A percentile compares a stretch with the other conserved stretches of the same genome.
These are phyloP conservation scores for Fulmarus glacialis DNA, from an alignment of 2,113 vertebrate species.

Conservation along the genomic window DNA sequence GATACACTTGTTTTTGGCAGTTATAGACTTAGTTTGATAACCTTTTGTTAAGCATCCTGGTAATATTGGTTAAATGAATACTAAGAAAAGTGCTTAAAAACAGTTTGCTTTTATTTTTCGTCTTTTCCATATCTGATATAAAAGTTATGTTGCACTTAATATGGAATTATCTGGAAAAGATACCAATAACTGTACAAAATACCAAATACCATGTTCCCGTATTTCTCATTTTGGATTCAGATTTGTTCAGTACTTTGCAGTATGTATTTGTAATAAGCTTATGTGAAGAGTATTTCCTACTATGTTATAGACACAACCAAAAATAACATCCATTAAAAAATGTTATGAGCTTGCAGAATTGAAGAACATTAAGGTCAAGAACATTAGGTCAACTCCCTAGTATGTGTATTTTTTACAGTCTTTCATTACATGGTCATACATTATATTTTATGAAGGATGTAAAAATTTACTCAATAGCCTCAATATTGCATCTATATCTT, in stretches of 20 bases:
- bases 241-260: not conserved
- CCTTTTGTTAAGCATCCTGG: not conserved
- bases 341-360: not conserved
- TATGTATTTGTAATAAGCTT: not conserved
- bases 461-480: not conserved
- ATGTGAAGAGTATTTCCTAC: not conserved
- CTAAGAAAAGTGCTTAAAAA: not conserved
- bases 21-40: not conserved
- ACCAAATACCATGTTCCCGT: not conserved
- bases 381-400: not conserved
- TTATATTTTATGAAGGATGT: constrained; percentile 1
- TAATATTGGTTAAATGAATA: not conserved
- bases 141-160: not conserved
- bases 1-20: not conserved
- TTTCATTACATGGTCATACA: not conserved
- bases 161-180: not conserved
- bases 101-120: not conserved
- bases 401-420: not conserved
- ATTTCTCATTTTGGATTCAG: not conserved
- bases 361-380: not conserved
- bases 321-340: not conserved
- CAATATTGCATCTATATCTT: not conserved
- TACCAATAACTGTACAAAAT: not conserved
- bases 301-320: not conserved
- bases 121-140: not conserved